A percentile compares a stretch with the other conserved stretches of the same genome.
Conservation (phyloP, 2,113 vertebrate genomes). For the Ochotona curzoniae region DNA sequence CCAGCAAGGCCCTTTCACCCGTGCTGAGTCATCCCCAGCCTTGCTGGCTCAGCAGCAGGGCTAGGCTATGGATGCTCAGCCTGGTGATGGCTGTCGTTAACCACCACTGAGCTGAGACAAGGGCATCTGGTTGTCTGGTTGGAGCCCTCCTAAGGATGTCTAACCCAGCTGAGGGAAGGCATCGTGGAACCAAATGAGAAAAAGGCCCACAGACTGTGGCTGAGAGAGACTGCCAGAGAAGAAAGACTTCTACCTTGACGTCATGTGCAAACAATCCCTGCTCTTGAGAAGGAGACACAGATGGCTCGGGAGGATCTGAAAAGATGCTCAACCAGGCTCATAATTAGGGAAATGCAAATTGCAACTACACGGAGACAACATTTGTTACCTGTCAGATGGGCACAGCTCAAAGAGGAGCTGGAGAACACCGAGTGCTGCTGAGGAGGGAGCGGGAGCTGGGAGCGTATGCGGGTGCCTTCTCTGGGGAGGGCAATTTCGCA, state of each 20-base stretch:
- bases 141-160: background rate
- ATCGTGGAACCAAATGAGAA: background rate
- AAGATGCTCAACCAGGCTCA: slow-evolving; percentile 56
- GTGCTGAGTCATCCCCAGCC: background rate
- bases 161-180: background rate
- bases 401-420: slow-evolving; percentile 38
- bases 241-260: slow-evolving; percentile 61
- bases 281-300: slow-evolving; percentile 55
- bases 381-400: slow-evolving; percentile 72
- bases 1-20: background rate
- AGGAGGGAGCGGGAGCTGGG: background rate
- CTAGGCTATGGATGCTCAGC: background rate
- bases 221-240: slow-evolving; percentile 14
- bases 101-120: background rate
- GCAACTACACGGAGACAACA: background rate
- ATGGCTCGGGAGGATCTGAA: slow-evolving; percentile 59
- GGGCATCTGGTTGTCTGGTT: background rate
- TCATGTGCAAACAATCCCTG: slow-evolving; percentile 36
- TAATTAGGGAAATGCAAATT: slow-evolving; percentile 75
- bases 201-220: slow-evolving; percentile 33
- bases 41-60: background rate
- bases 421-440: background rate
- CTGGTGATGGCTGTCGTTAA: background rate
- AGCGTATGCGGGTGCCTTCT: background rate
- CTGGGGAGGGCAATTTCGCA: background rate